phyloP scores from a whole-genome alignment of 2,888 invertebrate species.

The Andrena trimmerana region DNA sequence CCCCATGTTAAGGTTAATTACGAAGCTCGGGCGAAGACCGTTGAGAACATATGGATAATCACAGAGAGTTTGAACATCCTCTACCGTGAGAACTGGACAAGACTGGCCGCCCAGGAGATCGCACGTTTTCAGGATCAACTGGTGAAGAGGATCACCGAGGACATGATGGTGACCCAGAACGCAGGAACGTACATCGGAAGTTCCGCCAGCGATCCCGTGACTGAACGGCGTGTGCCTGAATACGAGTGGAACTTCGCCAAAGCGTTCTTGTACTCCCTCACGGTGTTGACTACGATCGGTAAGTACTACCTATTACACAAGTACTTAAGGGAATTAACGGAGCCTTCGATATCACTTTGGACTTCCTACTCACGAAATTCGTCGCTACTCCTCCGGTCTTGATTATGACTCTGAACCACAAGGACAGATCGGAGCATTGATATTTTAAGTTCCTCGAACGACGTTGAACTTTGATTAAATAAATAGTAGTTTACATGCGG shows the following conservation, averaged over 20 bases:
- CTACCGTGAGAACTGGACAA: slow-evolving; percentile 96
- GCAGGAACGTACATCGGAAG: slow-evolving; percentile 85
- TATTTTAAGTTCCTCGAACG: too few relatives aligned
- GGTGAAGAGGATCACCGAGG: slow-evolving; percentile 92
- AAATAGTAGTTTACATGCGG: too few relatives aligned
- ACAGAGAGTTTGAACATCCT: slow-evolving; percentile 95
- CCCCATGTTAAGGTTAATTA: slow-evolving; percentile 80
- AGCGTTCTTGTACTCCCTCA: slow-evolving; percentile 97
- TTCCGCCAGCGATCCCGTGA: slow-evolving; percentile 75
- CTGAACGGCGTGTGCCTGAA: slow-evolving; percentile 84
- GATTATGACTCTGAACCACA: too few relatives aligned
- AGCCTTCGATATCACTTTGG: slow-evolving; percentile 31
- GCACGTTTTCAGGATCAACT: slow-evolving; percentile 94
- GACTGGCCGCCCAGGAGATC: slow-evolving; percentile 92
- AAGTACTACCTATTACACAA: slow-evolving; percentile 74
- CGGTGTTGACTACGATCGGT: slow-evolving; percentile 97
- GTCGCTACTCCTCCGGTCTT: not conserved
- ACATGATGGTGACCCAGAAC: slow-evolving; percentile 88
- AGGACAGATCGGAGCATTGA: too few relatives aligned
- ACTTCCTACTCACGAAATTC: slow-evolving; percentile 4
- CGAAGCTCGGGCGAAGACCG: slow-evolving; percentile 89
- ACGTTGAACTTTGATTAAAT: too few relatives aligned
- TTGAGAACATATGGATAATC: slow-evolving; percentile 96
- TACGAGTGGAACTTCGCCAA: slow-evolving; percentile 95
- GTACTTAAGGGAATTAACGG: slow-evolving; percentile 79